Conservation (phyloP, 2,888 invertebrate species). For the Hetaerina titia region DNA sequence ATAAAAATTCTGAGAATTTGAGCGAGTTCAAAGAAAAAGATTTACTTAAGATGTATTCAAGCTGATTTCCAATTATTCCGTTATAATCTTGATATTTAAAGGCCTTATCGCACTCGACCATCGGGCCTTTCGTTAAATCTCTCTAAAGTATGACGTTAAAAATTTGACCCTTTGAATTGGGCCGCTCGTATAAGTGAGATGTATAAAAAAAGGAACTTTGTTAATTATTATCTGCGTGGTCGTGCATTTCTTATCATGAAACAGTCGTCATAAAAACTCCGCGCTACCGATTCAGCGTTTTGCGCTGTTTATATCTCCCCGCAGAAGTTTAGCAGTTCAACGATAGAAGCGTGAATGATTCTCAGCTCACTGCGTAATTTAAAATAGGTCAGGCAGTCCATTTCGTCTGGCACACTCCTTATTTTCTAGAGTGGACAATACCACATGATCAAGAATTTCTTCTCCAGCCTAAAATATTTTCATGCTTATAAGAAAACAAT, state of each 20-base stretch:
- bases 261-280: no score
- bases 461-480: background rate
- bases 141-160: background rate
- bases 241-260: background rate
- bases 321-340: background rate
- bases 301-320: background rate
- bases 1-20: no score
- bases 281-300: background rate
- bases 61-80: background rate
- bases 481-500: no score
- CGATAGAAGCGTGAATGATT: constrained; percentile 8
- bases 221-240: background rate
- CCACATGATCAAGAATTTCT: background rate
- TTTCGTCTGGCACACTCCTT: background rate
- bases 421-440: background rate
- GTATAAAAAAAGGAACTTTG: background rate
- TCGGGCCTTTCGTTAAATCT: background rate
- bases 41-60: no score
- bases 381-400: background rate
- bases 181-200: background rate
- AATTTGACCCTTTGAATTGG: background rate
- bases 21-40: no score
- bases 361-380: background rate
- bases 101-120: background rate
- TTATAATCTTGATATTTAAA: background rate